Percentiles rank a stretch among this genome's conserved stretches.
Conservation (phyloP, 2,113 vertebrate species). For the Machaerirhynchus nigripectus region DNA sequence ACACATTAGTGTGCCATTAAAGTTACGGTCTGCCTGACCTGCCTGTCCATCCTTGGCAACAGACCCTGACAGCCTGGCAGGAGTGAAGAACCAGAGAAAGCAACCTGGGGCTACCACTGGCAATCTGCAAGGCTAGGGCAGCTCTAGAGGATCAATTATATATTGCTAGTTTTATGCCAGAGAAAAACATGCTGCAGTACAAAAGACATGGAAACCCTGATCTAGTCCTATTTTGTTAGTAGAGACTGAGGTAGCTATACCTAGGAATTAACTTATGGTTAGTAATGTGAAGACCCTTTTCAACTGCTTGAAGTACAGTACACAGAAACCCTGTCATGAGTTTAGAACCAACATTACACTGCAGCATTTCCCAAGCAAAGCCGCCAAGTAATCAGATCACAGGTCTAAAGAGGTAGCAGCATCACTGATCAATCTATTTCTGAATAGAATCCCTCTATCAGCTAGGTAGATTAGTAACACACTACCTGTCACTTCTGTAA, state of each 20-base stretch:
- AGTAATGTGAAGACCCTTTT: background rate
- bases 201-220: background rate
- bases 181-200: background rate
- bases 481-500: background rate
- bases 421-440: background rate
- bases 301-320: background rate
- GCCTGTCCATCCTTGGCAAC: background rate
- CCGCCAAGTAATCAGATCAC: background rate
- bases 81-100: background rate
- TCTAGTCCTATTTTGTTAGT: background rate
- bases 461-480: background rate
- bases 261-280: background rate
- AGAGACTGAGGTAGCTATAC: background rate
- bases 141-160: background rate
- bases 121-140: background rate
- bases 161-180: background rate
- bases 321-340: background rate
- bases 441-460: background rate
- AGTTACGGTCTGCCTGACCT: background rate
- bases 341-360: background rate
- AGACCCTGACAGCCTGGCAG: background rate
- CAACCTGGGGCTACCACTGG: background rate
- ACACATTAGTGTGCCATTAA: background rate
- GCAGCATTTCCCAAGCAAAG: background rate
- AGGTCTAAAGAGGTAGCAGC: background rate